phyloP scores from a whole-genome alignment of 2,113 vertebrate species.

The Gulo gulo region DNA sequence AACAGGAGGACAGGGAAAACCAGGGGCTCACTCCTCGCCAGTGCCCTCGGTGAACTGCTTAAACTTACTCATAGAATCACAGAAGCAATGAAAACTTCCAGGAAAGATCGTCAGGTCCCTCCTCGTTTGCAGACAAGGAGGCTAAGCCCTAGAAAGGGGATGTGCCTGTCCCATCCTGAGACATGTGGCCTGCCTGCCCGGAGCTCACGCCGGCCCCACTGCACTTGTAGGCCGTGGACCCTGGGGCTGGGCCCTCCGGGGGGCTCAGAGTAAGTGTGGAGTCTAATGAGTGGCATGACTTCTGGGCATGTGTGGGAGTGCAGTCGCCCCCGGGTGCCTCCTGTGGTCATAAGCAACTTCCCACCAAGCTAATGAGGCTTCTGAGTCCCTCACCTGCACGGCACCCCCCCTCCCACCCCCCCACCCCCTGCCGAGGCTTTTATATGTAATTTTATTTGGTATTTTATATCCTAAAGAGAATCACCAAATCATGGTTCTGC shows the following conservation, averaged over 20 bases:
- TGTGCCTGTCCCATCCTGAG: neutral
- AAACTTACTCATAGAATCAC: neutral
- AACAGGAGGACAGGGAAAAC: neutral
- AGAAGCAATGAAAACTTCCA: neutral
- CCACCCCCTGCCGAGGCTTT: neutral
- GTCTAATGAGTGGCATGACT: neutral
- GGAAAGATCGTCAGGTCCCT: too few species aligned
- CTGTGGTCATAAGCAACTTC: neutral
- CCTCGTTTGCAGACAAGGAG: neutral
- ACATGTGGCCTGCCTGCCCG: rapidly evolving
- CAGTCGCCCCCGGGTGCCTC: neutral
- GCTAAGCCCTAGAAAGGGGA: neutral
- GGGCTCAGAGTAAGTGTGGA: neutral
- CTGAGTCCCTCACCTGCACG: rapidly evolving
- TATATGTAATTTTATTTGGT: neutral
- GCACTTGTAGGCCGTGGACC: neutral
- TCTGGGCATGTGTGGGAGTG: neutral
- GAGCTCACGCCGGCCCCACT: neutral
- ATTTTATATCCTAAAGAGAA: neutral
- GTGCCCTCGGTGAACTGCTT: neutral
- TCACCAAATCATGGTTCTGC: neutral
- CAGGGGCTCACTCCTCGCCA: neutral
- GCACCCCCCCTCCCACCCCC: rapidly evolving
- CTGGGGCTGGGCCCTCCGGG: rapidly evolving
- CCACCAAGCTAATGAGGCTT: neutral